Percentiles rank a stretch among this genome's conserved stretches.
phyloP scores from a whole-genome alignment of 2,888 invertebrate genomes.

The Drosophila rubida region DNA sequence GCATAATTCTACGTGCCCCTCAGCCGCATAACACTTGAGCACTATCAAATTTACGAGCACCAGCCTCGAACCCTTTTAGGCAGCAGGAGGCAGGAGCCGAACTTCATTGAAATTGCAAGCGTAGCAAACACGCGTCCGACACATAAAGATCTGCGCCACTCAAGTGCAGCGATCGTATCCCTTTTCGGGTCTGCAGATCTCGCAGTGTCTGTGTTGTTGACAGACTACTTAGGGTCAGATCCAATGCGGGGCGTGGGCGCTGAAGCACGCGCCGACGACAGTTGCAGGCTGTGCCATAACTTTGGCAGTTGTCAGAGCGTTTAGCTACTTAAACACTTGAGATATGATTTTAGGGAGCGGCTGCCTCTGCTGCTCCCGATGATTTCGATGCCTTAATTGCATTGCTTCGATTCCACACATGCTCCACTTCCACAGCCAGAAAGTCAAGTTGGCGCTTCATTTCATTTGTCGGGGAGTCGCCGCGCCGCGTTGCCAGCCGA shows the following conservation, averaged over 20 bases:
- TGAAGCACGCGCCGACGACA: slow-evolving; percentile 69
- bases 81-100: slow-evolving; percentile 20
- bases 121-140: slow-evolving; percentile 43
- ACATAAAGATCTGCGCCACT: slow-evolving; percentile 49
- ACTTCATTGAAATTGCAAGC: slow-evolving; percentile 47
- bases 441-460: slow-evolving; percentile 74
- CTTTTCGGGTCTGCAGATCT: slow-evolving; percentile 34
- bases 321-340: slow-evolving; percentile 80
- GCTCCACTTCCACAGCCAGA: slow-evolving; percentile 27
- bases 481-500: slow-evolving; percentile 11
- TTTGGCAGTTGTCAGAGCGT: slow-evolving; percentile 74
- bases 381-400: slow-evolving; percentile 70
- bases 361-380: slow-evolving; percentile 31
- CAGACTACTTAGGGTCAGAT: slow-evolving; percentile 69
- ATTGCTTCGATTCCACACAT: slow-evolving; percentile 76
- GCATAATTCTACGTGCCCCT: slow-evolving; percentile 26
- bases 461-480: slow-evolving; percentile 43
- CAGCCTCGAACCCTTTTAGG: slow-evolving; percentile 69
- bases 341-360: slow-evolving; percentile 56
- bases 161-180: slow-evolving; percentile 57
- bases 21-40: slow-evolving; percentile 62
- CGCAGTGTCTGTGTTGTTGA: slow-evolving; percentile 66
- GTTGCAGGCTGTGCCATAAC: slow-evolving; percentile 73
- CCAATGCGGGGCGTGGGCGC: slow-evolving; percentile 35
- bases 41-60: slow-evolving; percentile 71